A percentile compares a stretch with the other conserved stretches of the same genome.
These are phyloP conservation scores for Etheostoma perlongum DNA, from an alignment of 2,797 vertebrate genomes.

Conservation along the genomic window DNA sequence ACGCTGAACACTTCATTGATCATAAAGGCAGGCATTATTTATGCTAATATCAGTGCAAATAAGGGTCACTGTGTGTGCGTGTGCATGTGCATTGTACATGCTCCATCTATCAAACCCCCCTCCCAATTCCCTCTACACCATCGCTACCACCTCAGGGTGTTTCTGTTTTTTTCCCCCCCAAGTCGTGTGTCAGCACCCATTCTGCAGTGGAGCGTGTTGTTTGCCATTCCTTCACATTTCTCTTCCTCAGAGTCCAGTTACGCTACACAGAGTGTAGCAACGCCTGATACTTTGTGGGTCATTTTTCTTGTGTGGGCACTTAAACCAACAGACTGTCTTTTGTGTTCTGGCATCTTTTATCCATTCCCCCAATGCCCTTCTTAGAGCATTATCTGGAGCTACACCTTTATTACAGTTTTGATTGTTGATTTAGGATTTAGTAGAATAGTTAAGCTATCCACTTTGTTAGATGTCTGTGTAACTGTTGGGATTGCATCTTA, in stretches of 20 bases:
- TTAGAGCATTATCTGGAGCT: too few relatives aligned
- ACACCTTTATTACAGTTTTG: too few relatives aligned
- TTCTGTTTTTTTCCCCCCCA: neutral
- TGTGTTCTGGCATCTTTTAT: too few relatives aligned
- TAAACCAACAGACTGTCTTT: too few relatives aligned
- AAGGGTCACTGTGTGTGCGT: neutral
- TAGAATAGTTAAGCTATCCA: too few relatives aligned
- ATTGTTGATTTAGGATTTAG: too few relatives aligned
- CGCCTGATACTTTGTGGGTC: too few relatives aligned
- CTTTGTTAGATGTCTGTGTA: too few relatives aligned
- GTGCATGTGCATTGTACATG: neutral
- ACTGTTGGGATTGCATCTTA: too few relatives aligned
- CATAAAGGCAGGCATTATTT: neutral
- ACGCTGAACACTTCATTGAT: too few relatives aligned
- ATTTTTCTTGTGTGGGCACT: too few relatives aligned
- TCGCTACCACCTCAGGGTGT: constrained; percentile 33
- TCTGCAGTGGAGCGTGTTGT: constrained; percentile 48
- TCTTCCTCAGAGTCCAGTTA: constrained; percentile 37
- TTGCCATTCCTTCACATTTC: constrained; percentile 38
- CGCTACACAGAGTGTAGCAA: neutral
- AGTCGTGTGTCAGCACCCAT: constrained; percentile 63
- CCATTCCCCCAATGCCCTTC: too few relatives aligned
- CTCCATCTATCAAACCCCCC: constrained; percentile 30
- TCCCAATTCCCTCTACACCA: constrained; percentile 40
- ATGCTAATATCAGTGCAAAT: constrained; percentile 4